Evolutionary conservation across 1,140 invertebrate species (phyloP), one percentile per base, ranked within the genome.

Genomic region (Thaumatotibia leucotreta): DNA sequence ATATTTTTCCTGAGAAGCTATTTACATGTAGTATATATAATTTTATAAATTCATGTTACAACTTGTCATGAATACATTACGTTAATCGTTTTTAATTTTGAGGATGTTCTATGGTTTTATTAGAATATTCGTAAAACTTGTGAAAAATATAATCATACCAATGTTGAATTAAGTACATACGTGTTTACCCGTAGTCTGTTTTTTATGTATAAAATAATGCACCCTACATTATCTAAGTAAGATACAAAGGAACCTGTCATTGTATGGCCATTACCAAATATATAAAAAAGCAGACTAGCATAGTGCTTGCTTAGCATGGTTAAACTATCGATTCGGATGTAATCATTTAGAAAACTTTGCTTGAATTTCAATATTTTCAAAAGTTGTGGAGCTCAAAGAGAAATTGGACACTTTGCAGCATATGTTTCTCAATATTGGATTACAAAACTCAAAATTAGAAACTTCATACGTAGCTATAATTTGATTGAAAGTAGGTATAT

Each of bases 1-100:
- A 4, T 39, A 39, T 20, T 45, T 54, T 54, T 62, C 31, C 61
- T 49, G 64, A 61, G 31, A 67, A 68, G 54, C 73, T 74, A 74
- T 68, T 14, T 67, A 68, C 54, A 67, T 63, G 71, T 39, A 72
- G 24, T 67, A 69, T 69, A 71, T 69, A n/a, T n/a, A 71, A 64
- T 63, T 65, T 71, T 66, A 69, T 67, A 63, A 69, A 61, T 69
- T 54, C 45, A 50, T 61, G 67, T 67, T 69, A 69, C 70, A 74
- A 67, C 32, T 50, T 72, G 65, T 72, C 72, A 70, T 31, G 24
- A 58, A 17, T 58, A 58, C 8, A 27, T 24, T 24, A 14, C 1
- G 9, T 52, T 52, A 17, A 33, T 33, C 6, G 27, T 29, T 29
- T 29, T 4, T n/a, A n/a, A n/a, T n/a, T n/a, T n/a, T n/a, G n/a